Base-by-base conservation (phyloP, 2,888 invertebrate genomes). In the Hydriomena furcata region DNA sequence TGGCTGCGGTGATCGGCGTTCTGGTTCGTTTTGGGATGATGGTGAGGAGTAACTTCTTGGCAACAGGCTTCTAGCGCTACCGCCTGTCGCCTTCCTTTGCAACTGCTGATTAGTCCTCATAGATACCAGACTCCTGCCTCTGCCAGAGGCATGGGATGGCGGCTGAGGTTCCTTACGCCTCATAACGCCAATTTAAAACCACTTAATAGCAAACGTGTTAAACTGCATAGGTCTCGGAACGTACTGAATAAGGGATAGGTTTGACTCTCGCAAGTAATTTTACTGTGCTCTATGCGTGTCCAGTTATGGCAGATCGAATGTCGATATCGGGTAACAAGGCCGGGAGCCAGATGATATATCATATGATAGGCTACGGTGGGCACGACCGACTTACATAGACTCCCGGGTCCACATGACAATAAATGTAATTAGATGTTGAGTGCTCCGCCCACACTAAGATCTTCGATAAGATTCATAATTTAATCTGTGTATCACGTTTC, bases 11-110 rank as follows among this genome's bases (percentile, higher is more conserved):
- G 65, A 41, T 3, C 61, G 36, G 11, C 60, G 55, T 13, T 76
- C 79, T 24, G 68, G 60, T 12, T 85, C 84, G 44, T 72, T 75
- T 51, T 82, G 80, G 1, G 80, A 59, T 0, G 81, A 76, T 0
- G 90, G 90, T 0, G 89, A 82, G 0, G 90, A 90, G 49, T 82
- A 85, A 54, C 90, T 89, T 56, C 90, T 75, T 0, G 90, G 88
- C 12, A 90, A 60, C 7, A 83, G 69, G 45, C 76, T 85, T 55
- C 77, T 77, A 1, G 72, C 50, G 12, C 70, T 73, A 1, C 71
- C 53, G 7, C 68, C 72, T 32, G 78, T 81, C 57, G 73, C 66
- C 56, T 80, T 85, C 5, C 83, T 73, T 43, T 83, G 82, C 55
- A 86, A 82, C 45, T 83, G 84, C 54, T 87, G 89, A 57, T 67